phyloP scores from a whole-genome alignment of 2,888 invertebrate genomes.

The Chalcis sispes region DNA sequence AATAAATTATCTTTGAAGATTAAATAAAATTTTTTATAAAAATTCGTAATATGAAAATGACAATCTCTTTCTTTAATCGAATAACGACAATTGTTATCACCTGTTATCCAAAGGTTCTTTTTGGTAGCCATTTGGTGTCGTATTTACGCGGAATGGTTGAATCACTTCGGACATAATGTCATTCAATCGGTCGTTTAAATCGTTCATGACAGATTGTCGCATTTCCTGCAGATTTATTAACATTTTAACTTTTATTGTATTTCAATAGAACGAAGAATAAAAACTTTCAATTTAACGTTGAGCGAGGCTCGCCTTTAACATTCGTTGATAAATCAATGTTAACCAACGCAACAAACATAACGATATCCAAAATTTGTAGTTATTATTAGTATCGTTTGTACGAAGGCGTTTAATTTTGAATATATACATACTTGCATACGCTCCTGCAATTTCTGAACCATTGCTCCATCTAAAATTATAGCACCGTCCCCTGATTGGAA shows the following conservation, averaged over 20 bases:
- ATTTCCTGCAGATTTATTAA: slow-evolving; percentile 63
- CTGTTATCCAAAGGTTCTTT: slow-evolving; percentile 28
- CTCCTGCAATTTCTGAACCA: slow-evolving; percentile 58
- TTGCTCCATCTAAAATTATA: slow-evolving; percentile 34
- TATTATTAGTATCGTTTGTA: too few relatives aligned
- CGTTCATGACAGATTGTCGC: slow-evolving; percentile 60
- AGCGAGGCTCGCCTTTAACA: too few relatives aligned
- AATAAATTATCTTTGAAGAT: too few relatives aligned
- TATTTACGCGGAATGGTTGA: slow-evolving; percentile 23
- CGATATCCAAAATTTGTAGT: background rate
- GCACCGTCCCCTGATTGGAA: background rate
- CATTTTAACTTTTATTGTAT: too few relatives aligned
- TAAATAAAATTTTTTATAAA: too few relatives aligned
- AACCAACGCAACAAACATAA: too few relatives aligned
- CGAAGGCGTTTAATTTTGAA: background rate
- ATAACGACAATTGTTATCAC: slow-evolving; percentile 1
- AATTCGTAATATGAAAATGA: too few relatives aligned
- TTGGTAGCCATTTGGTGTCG: slow-evolving; percentile 5
- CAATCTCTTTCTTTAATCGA: too few relatives aligned
- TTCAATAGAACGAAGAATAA: too few relatives aligned
- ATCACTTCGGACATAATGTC: slow-evolving; percentile 63
- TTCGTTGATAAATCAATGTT: too few relatives aligned
- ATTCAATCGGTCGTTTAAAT: slow-evolving; percentile 61
- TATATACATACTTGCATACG: slow-evolving; percentile 63
- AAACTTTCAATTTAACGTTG: too few relatives aligned